These are phyloP conservation scores for Thumatha senex DNA, from an alignment of 2,888 invertebrate genomes.

Conservation along the genomic window DNA sequence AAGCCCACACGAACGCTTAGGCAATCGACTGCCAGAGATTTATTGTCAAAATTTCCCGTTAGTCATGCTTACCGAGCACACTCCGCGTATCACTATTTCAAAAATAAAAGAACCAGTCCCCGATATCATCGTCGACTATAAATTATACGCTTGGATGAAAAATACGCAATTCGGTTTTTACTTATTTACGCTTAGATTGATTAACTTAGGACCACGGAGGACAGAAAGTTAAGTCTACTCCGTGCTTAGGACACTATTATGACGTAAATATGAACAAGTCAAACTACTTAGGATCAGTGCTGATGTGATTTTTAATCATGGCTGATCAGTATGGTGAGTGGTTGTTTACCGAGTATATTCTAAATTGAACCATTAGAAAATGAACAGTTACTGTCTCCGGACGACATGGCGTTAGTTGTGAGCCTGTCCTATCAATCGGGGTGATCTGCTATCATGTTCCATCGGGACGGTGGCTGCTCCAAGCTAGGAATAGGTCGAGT, in stretches of 20 bases:
- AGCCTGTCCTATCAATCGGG: slow-evolving; percentile 60
- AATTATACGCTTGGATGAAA: slow-evolving; percentile 81
- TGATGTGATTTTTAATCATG: slow-evolving; percentile 37
- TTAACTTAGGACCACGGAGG: slow-evolving; percentile 72
- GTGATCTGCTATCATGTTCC: slow-evolving; percentile 74
- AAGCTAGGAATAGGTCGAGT: slow-evolving; percentile 80
- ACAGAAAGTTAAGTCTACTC: too few species aligned
- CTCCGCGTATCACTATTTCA: slow-evolving; percentile 82
- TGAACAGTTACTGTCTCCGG: slow-evolving; percentile 47
- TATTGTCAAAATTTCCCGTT: slow-evolving; percentile 83
- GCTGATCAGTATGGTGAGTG: slow-evolving; percentile 16
- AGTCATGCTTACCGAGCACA: slow-evolving; percentile 82
- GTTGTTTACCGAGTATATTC: slow-evolving; percentile 28
- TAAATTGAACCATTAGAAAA: slow-evolving; percentile 42
- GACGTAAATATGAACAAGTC: slow-evolving; percentile 54
- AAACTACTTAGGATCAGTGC: slow-evolving; percentile 44
- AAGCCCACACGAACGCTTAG: slow-evolving; percentile 80
- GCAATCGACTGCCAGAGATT: slow-evolving; percentile 81
- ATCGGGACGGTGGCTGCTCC: slow-evolving; percentile 77
- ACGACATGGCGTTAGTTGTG: slow-evolving; percentile 56
- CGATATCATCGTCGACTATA: slow-evolving; percentile 81
- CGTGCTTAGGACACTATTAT: slow-evolving; percentile 66
- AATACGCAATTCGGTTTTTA: slow-evolving; percentile 76
- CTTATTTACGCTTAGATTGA: slow-evolving; percentile 74
- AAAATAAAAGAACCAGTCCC: slow-evolving; percentile 82